Percentiles rank a stretch among this genome's conserved stretches.
Conservation (phyloP, 1,140 invertebrate genomes). For the Gyrodactylus salaris region DNA sequence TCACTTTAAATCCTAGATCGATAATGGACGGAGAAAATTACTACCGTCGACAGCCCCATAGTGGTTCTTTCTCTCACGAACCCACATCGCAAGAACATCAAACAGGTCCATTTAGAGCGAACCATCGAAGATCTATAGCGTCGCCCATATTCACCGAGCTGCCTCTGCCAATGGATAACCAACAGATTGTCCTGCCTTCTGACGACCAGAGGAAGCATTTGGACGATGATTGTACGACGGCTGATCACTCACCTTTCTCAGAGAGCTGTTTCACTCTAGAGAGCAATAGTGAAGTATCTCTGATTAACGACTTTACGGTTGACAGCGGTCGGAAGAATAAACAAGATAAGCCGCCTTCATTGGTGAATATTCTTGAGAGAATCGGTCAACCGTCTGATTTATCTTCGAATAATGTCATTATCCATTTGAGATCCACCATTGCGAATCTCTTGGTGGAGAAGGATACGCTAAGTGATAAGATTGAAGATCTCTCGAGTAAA, state of each 20-base stretch:
- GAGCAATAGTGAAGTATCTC: background rate
- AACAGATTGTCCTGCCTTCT: background rate
- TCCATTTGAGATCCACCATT: background rate
- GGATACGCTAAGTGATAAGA: background rate
- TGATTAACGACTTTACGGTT: background rate
- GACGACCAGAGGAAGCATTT: background rate
- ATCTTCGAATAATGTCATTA: background rate
- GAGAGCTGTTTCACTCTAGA: background rate
- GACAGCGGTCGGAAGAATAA: background rate
- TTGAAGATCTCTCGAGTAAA: background rate
- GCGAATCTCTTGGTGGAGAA: background rate
- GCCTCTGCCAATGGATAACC: background rate
- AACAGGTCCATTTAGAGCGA: background rate
- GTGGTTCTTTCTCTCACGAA: no score
- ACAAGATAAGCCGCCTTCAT: background rate
- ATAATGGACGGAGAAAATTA: no score
- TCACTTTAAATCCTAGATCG: no score
- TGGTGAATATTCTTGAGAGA: background rate
- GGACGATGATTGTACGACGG: background rate
- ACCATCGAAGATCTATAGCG: background rate
- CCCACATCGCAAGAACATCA: no score
- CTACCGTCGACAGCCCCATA: no score
- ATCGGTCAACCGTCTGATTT: background rate
- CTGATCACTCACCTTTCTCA: background rate
- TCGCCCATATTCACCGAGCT: background rate